phyloP scores from a whole-genome alignment of 2,888 invertebrate species.

The Artemia sinica region DNA sequence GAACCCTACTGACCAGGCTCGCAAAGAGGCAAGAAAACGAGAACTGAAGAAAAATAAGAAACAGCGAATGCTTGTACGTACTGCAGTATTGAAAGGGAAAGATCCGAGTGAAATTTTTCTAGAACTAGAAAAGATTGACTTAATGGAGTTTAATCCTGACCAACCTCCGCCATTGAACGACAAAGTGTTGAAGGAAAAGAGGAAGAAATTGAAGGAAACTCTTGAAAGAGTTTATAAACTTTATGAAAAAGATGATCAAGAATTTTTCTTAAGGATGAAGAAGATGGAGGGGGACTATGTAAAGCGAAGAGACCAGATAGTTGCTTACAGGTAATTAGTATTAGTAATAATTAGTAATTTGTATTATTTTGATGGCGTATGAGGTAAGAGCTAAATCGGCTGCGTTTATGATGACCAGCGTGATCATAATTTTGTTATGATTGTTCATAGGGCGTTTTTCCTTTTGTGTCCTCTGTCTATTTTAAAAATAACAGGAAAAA shows the following conservation, averaged over 20 bases:
- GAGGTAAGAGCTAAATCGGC: too few relatives aligned
- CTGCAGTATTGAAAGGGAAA: conserved; percentile 91
- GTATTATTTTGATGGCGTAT: too few relatives aligned
- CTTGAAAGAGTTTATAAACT: conserved; percentile 80
- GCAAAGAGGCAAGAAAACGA: conserved; percentile 94
- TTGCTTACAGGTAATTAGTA: conserved; percentile 84
- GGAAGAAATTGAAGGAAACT: conserved; percentile 85
- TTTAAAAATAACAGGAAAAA: too few relatives aligned
- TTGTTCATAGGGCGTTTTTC: too few relatives aligned
- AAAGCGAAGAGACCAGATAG: conserved; percentile 62
- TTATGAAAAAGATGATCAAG: conserved; percentile 86
- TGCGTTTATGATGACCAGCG: too few relatives aligned
- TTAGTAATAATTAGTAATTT: too few relatives aligned
- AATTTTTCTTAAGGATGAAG: conserved; percentile 79
- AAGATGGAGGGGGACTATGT: conserved; percentile 82
- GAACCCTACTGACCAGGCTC: conserved; percentile 98
- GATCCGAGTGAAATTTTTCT: conserved; percentile 86
- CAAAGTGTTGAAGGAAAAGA: conserved; percentile 86
- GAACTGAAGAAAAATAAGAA: conserved; percentile 97
- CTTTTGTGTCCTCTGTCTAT: too few relatives aligned
- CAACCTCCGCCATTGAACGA: conserved; percentile 89
- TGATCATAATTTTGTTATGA: too few relatives aligned
- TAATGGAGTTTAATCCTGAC: conserved; percentile 91
- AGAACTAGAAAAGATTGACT: conserved; percentile 92
- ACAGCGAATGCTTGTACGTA: conserved; percentile 84